Percentiles rank a stretch among this genome's conserved stretches.
These are phyloP conservation scores for Pachycephala philippinensis DNA, from an alignment of 2,113 vertebrate species.

Conservation along the genomic window DNA sequence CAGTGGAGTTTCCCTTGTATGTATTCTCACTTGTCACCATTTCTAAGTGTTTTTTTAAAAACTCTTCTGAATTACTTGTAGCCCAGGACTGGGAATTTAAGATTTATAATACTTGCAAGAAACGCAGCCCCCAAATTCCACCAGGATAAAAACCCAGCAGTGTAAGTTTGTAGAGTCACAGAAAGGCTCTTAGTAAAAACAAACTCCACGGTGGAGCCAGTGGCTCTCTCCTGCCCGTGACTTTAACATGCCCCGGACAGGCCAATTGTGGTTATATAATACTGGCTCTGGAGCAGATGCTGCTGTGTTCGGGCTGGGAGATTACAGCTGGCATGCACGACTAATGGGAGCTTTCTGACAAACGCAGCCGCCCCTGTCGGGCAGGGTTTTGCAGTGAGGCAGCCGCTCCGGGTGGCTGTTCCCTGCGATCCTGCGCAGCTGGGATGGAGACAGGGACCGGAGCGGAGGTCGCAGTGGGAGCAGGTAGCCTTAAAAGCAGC, in stretches of 20 bases:
- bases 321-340: slow-evolving; percentile 60
- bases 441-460: fast-evolving
- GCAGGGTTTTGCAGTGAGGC: neutral
- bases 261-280: slow-evolving; percentile 65
- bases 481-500: neutral
- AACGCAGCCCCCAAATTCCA: neutral
- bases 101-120: neutral
- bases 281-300: slow-evolving; percentile 52
- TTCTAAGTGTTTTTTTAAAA: neutral
- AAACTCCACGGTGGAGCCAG: neutral
- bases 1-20: neutral
- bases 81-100: neutral
- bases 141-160: neutral
- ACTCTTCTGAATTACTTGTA: neutral
- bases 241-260: neutral
- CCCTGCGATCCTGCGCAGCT: fast-evolving
- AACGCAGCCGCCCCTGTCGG: neutral
- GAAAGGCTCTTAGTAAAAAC: neutral
- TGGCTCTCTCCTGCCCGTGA: neutral
- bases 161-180: neutral
- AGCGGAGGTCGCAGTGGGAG: fast-evolving
- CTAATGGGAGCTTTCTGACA: slow-evolving; percentile 59
- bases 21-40: neutral
- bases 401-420: neutral
- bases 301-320: neutral